Percentiles rank a stretch among this genome's conserved stretches.
Conservation (phyloP, 2,113 vertebrate species). For the Asarcornis scutulata region DNA sequence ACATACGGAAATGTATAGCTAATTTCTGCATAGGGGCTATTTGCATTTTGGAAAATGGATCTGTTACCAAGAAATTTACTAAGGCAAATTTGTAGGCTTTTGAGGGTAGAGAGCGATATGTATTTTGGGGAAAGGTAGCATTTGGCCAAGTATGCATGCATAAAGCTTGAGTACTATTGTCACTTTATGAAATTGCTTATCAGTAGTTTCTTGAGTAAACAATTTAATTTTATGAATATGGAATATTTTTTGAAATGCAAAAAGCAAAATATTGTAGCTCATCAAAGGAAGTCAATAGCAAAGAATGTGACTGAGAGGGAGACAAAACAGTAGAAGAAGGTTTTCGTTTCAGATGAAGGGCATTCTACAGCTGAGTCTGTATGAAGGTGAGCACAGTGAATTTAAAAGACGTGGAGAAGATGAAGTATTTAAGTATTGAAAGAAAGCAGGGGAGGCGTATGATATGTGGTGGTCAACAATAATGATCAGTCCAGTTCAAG, state of each 20-base stretch:
- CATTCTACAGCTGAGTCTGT: background rate
- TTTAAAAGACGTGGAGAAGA: background rate
- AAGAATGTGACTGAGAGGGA: background rate
- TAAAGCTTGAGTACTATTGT: background rate
- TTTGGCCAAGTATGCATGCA: background rate
- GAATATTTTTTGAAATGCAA: background rate
- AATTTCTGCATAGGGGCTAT: background rate
- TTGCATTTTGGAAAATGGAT: constrained; percentile 4
- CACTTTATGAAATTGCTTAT: background rate
- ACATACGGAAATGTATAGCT: background rate
- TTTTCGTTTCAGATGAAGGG: background rate
- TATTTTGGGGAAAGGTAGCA: background rate
- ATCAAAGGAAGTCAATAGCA: background rate
- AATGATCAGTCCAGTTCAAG: background rate
- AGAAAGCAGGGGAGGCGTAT: background rate
- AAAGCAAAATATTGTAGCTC: background rate
- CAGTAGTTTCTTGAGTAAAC: background rate
- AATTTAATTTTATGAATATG: background rate
- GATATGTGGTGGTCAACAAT: background rate
- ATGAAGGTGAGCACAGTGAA: background rate
- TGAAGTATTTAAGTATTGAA: background rate
- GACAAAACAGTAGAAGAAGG: background rate
- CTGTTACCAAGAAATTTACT: background rate
- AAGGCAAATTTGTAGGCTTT: background rate
- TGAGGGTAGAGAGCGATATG: background rate